Evolutionary conservation across 92 coral and sea anemone genomes (phyloP).

Genomic region (Heliopora coerulea): DNA sequence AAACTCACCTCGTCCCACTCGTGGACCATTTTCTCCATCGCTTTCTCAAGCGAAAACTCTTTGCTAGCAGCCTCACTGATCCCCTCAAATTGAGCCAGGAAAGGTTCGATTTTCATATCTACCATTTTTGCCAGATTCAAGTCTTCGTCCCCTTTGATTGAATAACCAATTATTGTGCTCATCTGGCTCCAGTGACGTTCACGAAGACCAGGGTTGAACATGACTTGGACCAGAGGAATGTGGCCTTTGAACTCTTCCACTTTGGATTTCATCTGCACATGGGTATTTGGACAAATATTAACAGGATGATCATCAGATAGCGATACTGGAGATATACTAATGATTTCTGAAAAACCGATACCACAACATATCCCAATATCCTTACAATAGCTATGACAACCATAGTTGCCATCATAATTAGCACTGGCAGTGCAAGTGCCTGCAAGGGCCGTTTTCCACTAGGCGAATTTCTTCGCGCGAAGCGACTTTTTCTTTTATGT

Average conservation of each 20-base stretch:
- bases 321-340: no score
- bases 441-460: no score
- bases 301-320: neutral
- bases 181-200: conserved; percentile 97
- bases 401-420: no score
- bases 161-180: conserved; percentile 94
- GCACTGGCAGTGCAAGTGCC: no score
- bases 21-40: conserved; percentile 99
- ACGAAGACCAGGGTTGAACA: conserved; percentile 98
- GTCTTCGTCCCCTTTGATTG: conserved; percentile 90
- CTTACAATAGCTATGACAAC: no score
- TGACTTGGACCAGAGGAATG: conserved; percentile 91
- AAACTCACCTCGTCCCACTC: conserved; percentile 93
- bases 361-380: no score
- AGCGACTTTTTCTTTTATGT: no score
- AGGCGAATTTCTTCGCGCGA: no score
- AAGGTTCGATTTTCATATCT: conserved; percentile 99
- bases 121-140: conserved; percentile 97
- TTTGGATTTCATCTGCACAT: conserved; percentile 81
- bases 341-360: no score
- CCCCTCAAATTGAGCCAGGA: conserved; percentile 84
- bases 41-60: conserved; percentile 99
- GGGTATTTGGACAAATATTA: neutral
- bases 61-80: conserved; percentile 99
- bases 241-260: conserved; percentile 98